phyloP scores from a whole-genome alignment of 2,888 invertebrate species.

The Phengaris arion region DNA sequence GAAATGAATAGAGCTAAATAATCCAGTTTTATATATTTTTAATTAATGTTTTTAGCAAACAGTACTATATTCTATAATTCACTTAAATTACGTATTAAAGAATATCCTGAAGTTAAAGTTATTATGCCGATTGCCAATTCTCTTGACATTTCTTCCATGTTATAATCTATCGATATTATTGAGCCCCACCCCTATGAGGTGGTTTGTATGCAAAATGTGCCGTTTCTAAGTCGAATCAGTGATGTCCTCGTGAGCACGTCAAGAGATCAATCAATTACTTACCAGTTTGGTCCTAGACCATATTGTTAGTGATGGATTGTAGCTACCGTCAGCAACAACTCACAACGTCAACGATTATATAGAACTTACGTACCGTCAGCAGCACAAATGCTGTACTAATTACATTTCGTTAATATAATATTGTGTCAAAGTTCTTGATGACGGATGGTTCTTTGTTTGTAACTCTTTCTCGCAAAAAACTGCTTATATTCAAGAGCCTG shows the following conservation, averaged over 20 bases:
- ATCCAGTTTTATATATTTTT: too few species aligned
- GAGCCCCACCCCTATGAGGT: constrained; percentile 46
- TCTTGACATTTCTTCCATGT: background rate
- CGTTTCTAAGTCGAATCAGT: constrained; percentile 57
- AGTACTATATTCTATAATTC: background rate
- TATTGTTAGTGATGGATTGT: background rate
- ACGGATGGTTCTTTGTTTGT: too few species aligned
- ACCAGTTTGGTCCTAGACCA: constrained; percentile 9
- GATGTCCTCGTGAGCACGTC: constrained; percentile 40
- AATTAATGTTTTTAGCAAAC: background rate
- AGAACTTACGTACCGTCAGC: too few species aligned
- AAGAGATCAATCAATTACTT: constrained; percentile 31
- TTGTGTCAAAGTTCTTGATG: too few species aligned
- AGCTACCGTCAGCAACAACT: background rate
- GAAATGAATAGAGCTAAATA: background rate
- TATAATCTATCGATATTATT: constrained; percentile 14
- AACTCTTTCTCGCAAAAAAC: too few species aligned
- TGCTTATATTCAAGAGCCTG: too few species aligned
- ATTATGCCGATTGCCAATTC: background rate
- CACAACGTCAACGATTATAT: background rate
- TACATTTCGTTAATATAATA: too few species aligned
- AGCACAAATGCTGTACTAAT: too few species aligned
- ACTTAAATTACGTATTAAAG: background rate
- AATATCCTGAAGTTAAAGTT: background rate
- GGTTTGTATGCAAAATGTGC: constrained; percentile 65